Percentiles rank a stretch among this genome's conserved stretches.
These are phyloP conservation scores for Columba guinea DNA, from an alignment of 2,797 vertebrate species.

Conservation along the genomic window DNA sequence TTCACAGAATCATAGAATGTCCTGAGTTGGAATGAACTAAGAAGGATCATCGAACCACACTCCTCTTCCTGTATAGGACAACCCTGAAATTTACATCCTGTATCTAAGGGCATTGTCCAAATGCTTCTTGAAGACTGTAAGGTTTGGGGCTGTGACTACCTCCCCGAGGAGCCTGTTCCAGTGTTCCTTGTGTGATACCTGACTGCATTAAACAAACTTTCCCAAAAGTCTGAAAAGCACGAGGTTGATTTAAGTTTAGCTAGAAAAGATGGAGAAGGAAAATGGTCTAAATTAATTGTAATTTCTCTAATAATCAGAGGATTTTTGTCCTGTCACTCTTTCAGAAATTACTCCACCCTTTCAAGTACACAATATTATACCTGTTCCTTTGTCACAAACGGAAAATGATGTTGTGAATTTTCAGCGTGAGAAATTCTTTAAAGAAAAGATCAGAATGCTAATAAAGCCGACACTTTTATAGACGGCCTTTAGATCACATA, in stretches of 20 bases:
- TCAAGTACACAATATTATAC: background rate
- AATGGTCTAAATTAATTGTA: background rate
- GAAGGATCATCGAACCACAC: too few relatives aligned
- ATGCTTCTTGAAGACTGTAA: too few relatives aligned
- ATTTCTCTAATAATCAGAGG: background rate
- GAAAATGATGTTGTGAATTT: background rate
- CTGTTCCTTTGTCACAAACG: background rate
- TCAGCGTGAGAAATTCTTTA: background rate
- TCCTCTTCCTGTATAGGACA: too few relatives aligned
- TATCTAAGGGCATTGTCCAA: too few relatives aligned
- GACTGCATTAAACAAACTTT: background rate
- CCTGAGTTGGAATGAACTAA: too few relatives aligned
- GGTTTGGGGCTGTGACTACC: too few relatives aligned
- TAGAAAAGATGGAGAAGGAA: background rate
- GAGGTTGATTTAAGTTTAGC: background rate
- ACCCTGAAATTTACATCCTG: too few relatives aligned
- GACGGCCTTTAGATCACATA: background rate
- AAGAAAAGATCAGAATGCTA: conserved; percentile 3
- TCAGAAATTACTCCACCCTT: background rate
- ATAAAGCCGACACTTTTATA: background rate
- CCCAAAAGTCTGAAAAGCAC: background rate
- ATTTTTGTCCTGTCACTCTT: background rate
- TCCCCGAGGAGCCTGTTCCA: too few relatives aligned
- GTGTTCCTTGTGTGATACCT: background rate
- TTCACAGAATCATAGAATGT: too few relatives aligned